Evolutionary conservation across 2,113 vertebrate species (phyloP).

Genomic region (Ceuthmochares aereus): DNA sequence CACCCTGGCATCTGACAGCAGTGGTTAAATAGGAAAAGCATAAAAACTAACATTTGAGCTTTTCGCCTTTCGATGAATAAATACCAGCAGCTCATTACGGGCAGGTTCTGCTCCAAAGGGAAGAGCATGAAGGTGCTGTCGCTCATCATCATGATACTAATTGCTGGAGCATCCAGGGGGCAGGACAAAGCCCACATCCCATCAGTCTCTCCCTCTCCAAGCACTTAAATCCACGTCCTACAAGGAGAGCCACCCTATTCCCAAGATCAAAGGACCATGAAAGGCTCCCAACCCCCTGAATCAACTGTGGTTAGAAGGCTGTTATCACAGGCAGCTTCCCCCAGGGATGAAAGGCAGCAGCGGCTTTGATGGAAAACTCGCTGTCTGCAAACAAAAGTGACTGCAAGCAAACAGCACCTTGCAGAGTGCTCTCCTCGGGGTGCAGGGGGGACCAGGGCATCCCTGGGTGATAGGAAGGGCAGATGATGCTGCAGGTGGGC

Average conservation of each 20-base stretch:
- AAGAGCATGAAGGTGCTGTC: accelerated
- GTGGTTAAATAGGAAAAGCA: background rate
- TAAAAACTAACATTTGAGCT: accelerated
- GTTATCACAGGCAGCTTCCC: background rate
- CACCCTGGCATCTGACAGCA: background rate
- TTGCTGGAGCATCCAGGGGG: background rate
- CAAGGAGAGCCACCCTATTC: accelerated
- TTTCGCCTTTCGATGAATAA: background rate
- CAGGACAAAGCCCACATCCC: no score
- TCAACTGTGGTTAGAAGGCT: background rate
- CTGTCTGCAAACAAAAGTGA: background rate
- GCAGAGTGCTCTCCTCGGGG: background rate
- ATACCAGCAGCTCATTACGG: background rate
- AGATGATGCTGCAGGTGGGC: accelerated
- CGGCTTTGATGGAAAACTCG: background rate
- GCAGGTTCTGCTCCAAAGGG: background rate
- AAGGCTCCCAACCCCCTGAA: background rate
- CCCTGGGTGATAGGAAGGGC: background rate
- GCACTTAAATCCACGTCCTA: background rate
- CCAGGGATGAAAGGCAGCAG: background rate
- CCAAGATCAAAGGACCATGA: background rate
- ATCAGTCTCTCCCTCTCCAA: background rate
- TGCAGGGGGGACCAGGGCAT: background rate
- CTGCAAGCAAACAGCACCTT: accelerated
- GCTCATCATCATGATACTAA: accelerated